Evolutionary conservation across 2,888 invertebrate genomes (phyloP).

Genomic region (Papilio demoleus): DNA sequence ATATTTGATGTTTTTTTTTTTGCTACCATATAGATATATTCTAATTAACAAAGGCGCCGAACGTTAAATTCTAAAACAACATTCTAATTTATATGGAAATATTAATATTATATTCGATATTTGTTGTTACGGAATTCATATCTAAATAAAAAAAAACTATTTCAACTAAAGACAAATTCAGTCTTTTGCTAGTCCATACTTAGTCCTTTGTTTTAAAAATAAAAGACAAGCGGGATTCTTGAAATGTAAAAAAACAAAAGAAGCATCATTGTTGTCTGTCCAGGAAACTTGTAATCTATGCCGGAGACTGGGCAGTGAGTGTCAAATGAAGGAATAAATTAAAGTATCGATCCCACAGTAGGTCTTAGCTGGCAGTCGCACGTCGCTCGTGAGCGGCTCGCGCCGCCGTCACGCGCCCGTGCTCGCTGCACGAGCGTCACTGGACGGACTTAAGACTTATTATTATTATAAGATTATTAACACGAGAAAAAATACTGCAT

Average conservation of each 20-base stretch:
- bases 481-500: neutral
- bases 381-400: conserved; percentile 77
- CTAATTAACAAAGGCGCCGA: neutral
- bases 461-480: neutral
- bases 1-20: neutral
- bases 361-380: conserved; percentile 44
- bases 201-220: conserved; percentile 3
- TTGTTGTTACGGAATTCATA: neutral
- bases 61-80: neutral
- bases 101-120: neutral
- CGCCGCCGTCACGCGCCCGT: conserved; percentile 78
- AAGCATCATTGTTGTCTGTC: conserved; percentile 25
- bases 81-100: neutral
- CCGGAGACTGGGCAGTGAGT: neutral
- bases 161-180: neutral
- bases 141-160: neutral
- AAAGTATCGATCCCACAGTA: conserved; percentile 34
- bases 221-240: neutral
- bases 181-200: neutral
- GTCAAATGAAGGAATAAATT: conserved; percentile 34
- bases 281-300: conserved; percentile 28
- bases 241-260: neutral
- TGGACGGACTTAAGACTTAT: conserved; percentile 56
- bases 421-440: conserved; percentile 71
- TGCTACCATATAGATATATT: neutral